Percentiles rank a stretch among this genome's conserved stretches.
phyloP scores from a whole-genome alignment of 2,113 vertebrate species.

The Willisornis vidua region DNA sequence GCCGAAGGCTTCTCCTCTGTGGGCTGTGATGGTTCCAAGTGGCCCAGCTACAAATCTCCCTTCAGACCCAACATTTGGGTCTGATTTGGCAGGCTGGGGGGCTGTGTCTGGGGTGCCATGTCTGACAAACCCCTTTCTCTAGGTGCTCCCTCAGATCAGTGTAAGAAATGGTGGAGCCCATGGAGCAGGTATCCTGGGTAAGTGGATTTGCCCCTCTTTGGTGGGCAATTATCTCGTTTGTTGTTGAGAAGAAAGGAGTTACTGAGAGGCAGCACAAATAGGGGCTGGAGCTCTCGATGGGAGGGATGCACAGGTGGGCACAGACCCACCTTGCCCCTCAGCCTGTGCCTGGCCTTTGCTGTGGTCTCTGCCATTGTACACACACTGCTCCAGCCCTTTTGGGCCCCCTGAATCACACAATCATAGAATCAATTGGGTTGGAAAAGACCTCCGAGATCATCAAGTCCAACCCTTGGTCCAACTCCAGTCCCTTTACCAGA shows the following conservation, averaged over 20 bases:
- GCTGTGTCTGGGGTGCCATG: neutral
- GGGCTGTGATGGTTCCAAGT: neutral
- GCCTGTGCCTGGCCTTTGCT: neutral
- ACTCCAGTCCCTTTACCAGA: too few species aligned
- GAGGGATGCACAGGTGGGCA: neutral
- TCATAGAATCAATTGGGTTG: too few species aligned
- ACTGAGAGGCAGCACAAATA: neutral
- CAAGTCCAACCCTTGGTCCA: too few species aligned
- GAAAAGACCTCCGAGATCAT: too few species aligned
- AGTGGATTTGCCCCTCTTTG: conserved; percentile 34
- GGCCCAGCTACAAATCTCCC: neutral
- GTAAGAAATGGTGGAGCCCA: conserved; percentile 83
- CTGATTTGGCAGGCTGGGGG: neutral
- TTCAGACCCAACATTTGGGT: rapidly evolving
- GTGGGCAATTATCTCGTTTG: neutral
- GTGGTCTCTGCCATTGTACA: rapidly evolving
- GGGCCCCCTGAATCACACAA: neutral
- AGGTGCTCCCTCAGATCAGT: conserved; percentile 91
- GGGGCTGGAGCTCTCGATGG: neutral
- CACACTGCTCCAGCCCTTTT: neutral
- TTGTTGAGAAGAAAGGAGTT: neutral
- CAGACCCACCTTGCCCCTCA: neutral
- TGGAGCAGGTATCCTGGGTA: conserved; percentile 92
- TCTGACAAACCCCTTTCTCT: conserved; percentile 56
- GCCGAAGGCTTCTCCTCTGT: neutral